Evolutionary conservation across 2,113 vertebrate species (phyloP), one percentile per base, ranked within the genome.

Genomic region (Excalfactoria chinensis): DNA sequence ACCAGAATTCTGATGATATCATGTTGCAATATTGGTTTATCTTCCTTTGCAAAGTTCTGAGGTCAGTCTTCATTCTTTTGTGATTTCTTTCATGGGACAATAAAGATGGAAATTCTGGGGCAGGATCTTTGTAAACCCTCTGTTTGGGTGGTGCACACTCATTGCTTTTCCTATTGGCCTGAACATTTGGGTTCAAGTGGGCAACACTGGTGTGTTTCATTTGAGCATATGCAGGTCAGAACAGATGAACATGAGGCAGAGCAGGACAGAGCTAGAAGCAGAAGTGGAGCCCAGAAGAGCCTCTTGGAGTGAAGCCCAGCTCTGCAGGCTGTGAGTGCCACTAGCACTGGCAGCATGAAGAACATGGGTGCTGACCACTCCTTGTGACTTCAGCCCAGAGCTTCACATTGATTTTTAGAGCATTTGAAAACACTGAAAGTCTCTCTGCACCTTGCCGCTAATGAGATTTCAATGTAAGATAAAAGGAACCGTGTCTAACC

Each of bases 381-480:
- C 78, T 88, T 2, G 4, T 51, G 58, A 88, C 66, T 71, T 25
- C 46, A 63, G 37, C 30, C 76, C 32, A 74, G 49, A 82, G 17
- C 73, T 64, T 90, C 79, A 46, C 20, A 62, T 86, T 0, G 46
- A 81, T 91, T 90, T 94, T 96, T 69, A 72, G 35, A 56, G 74
- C 48, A 66, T 77, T 67, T 86, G 28, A 69, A 68, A 87, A 23
- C 34, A 35, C 35, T 13, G 68, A 59, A 88, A 35, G 26, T 21
- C 35, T 35, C 64, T 70, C 40, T 84, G 63, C 43, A 86, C 88
- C 44, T 83, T 78, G 26, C 63, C 32, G 78, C 55, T 97, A 96
- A 96, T 95, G 89, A 97, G 64, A 95, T 90, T 95, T 95, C 93
- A 84, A 72, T 67, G 77, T 90, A 96, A 97, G 74, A 92, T 95